A percentile compares a stretch with the other conserved stretches of the same genome.
These are phyloP conservation scores for Rafetus swinhoei DNA, from an alignment of 2,113 vertebrate species.

Conservation along the genomic window DNA sequence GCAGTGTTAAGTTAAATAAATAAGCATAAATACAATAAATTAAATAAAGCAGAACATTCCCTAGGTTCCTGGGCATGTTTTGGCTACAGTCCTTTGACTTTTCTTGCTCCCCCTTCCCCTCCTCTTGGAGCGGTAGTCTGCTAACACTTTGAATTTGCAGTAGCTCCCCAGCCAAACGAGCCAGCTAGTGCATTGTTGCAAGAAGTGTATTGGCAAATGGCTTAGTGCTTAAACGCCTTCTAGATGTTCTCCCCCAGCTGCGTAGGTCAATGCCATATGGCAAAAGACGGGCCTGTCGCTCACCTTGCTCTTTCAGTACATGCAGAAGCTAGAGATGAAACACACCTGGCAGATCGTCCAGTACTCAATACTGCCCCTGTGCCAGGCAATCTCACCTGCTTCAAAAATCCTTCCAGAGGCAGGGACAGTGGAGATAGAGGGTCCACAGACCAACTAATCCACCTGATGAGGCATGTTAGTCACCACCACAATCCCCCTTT, in stretches of 20 bases:
- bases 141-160: neutral
- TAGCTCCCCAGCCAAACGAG: neutral
- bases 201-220: neutral
- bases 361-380: neutral
- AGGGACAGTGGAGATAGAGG: neutral
- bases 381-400: neutral
- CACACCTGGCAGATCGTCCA: fast-evolving
- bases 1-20: constrained; percentile 67
- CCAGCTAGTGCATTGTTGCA: neutral
- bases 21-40: constrained; percentile 43
- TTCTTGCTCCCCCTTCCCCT: neutral
- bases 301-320: neutral
- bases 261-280: neutral
- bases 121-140: fast-evolving
- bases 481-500: neutral
- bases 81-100: neutral
- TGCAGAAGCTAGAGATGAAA: neutral
- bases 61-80: neutral
- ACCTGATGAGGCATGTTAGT: neutral
- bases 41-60: neutral
- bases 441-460: fast-evolving
- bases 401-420: neutral
- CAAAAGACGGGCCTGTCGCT: fast-evolving
- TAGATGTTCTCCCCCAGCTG: neutral
- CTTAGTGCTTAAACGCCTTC: neutral